Conservation (phyloP, 2,888 invertebrate genomes). For the Mamestra brassicae region DNA sequence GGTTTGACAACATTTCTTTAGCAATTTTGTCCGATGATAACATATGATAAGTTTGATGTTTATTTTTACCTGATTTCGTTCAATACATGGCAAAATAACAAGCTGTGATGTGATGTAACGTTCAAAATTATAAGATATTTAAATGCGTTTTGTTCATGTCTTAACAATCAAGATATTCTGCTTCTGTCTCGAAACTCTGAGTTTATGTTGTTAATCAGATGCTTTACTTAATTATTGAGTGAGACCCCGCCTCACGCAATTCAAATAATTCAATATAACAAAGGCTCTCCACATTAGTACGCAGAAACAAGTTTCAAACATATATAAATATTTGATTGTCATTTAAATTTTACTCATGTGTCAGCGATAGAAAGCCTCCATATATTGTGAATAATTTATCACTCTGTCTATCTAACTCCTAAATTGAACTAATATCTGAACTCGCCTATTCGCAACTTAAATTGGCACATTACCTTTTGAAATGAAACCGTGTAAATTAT, state of each 20-base stretch:
- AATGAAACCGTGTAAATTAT: constrained; percentile 83
- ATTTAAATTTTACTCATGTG: constrained; percentile 81
- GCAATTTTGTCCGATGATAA: constrained; percentile 41
- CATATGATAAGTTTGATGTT: constrained; percentile 29
- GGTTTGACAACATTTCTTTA: constrained; percentile 61
- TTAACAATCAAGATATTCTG: constrained; percentile 49
- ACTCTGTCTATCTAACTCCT: constrained; percentile 81
- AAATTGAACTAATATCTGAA: constrained; percentile 82
- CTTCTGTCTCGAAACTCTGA: constrained; percentile 28
- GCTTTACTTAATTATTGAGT: constrained; percentile 55
- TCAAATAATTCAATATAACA: constrained; percentile 53
- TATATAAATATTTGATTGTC: constrained; percentile 79
- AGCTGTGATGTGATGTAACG: neutral
- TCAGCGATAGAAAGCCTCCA: constrained; percentile 80
- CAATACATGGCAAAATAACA: constrained; percentile 2
- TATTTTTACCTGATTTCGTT: constrained; percentile 16
- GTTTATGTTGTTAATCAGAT: constrained; percentile 48
- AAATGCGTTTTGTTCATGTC: constrained; percentile 30
- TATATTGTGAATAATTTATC: constrained; percentile 80
- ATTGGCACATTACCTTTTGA: constrained; percentile 82
- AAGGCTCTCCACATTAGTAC: constrained; percentile 56
- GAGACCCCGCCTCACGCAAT: constrained; percentile 49
- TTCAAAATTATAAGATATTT: constrained; percentile 16
- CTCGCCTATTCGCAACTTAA: constrained; percentile 80
- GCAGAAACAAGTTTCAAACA: constrained; percentile 71